Conservation (phyloP, 2,888 invertebrate species). For the Dynastes grantii region DNA sequence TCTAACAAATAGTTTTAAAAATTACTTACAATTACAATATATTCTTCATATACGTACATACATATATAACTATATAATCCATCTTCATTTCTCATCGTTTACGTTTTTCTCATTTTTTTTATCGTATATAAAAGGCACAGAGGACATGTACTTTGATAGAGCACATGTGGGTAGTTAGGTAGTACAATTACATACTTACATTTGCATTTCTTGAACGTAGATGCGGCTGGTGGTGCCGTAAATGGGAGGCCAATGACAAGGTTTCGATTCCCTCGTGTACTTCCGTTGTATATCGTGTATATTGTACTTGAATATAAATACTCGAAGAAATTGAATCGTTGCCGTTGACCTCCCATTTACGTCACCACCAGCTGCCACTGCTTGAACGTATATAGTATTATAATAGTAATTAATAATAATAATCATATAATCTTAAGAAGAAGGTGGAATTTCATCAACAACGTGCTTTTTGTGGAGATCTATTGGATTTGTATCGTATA, state of each 20-base stretch:
- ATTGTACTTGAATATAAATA: no score
- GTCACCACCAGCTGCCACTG: not conserved
- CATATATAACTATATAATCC: conserved; percentile 32
- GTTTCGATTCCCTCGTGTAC: no score
- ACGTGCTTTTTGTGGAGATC: no score
- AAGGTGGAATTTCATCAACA: not conserved
- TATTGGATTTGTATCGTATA: not conserved
- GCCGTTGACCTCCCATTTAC: no score
- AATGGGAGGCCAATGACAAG: no score
- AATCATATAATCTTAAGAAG: not conserved
- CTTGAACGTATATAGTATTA: not conserved
- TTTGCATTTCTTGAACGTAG: not conserved
- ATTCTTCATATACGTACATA: conserved; percentile 14
- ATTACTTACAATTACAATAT: conserved; percentile 34
- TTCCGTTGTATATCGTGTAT: no score
- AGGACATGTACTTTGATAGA: conserved; percentile 42
- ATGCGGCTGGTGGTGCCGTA: no score
- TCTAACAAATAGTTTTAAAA: conserved; percentile 44
- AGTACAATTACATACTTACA: not conserved
- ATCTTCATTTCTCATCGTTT: conserved; percentile 10
- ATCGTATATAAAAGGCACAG: conserved; percentile 37
- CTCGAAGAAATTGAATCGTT: no score
- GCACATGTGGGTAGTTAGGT: conserved; percentile 33
- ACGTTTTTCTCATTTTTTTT: not conserved
- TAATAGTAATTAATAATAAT: not conserved